Evolutionary conservation across 2,888 invertebrate genomes (phyloP), one percentile per base, ranked within the genome.

Genomic region (Leucophenga montana): DNA sequence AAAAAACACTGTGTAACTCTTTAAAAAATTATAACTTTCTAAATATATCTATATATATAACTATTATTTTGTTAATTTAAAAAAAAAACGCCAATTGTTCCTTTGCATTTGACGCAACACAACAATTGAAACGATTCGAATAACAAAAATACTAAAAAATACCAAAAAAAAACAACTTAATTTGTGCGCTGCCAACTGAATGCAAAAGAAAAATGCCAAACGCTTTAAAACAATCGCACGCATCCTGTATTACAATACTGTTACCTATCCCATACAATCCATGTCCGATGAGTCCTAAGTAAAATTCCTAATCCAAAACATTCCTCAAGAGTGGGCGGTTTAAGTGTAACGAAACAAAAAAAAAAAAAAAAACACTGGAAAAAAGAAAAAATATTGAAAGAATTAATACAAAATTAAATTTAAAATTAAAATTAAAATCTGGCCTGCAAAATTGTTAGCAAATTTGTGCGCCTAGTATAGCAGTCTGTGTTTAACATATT

Each of bases 141-240:
- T 16, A 50, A 50, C 50, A 53, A 22, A 31, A 9, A 14, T 33
- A 31, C n/a, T 27, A 50, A 50, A 50, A 50, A 62, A 70, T 62
- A 46, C n/a, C 68, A 44, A 67, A 61, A 69, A 9, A 66, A 64
- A 68, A 33, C 54, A 33, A 53, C 27, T 16, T 16, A 66, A 57
- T 46, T 27, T 56, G n/a, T 48, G 66, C 53, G 61, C 33, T 44
- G 33, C 14, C 14, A 74, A 74, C 76, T 75, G 74, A 77, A 85
- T 86, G 86, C 84, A 85, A 86, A 85, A 86, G 86, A 86, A 86
- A 86, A 86, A 86, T 84, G 86, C 86, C 75, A 86, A 86, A 85
- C 86, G 86, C 85, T 86, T 84, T 85, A 86, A 85, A 85, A 85
- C 86, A 82, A 86, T 86, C 86, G 86, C 86, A 86, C 86, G 86